A percentile compares a stretch with the other conserved stretches of the same genome.
phyloP scores from a whole-genome alignment of 2,797 vertebrate genomes.

The Gallinago nigripennis region DNA sequence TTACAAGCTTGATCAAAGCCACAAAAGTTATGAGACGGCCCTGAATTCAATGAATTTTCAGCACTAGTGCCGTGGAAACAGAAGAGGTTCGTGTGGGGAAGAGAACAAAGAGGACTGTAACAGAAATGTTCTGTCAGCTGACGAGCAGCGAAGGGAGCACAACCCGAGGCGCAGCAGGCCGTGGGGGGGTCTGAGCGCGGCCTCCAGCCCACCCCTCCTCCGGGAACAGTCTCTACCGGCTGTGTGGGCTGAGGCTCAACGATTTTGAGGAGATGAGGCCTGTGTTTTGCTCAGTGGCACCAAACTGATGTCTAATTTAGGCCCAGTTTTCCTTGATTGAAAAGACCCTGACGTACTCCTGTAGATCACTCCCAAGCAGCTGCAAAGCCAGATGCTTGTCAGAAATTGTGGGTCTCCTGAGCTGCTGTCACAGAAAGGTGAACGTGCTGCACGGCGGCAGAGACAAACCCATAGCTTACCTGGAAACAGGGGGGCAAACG shows the following conservation, averaged over 20 bases:
- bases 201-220: background rate
- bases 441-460: background rate
- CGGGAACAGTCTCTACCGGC: background rate
- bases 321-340: background rate
- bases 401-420: background rate
- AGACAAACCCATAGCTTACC: background rate
- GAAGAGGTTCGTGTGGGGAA: background rate
- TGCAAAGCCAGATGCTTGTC: background rate
- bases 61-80: background rate
- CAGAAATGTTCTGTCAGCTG: background rate
- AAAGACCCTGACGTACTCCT: background rate
- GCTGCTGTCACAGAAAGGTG: background rate
- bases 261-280: background rate
- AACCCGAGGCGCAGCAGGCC: background rate
- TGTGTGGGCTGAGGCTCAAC: background rate
- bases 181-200: background rate
- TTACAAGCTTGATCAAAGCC: slow-evolving; percentile 15
- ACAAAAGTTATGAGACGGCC: background rate
- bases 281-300: background rate
- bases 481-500: background rate
- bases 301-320: background rate
- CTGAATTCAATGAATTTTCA: slow-evolving; percentile 17
- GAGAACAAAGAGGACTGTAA: background rate
- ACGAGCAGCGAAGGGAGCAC: background rate
- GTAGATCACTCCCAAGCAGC: background rate